These are phyloP conservation scores for Smutsia temminckii DNA, from an alignment of 2,797 vertebrate genomes.

Conservation along the genomic window DNA sequence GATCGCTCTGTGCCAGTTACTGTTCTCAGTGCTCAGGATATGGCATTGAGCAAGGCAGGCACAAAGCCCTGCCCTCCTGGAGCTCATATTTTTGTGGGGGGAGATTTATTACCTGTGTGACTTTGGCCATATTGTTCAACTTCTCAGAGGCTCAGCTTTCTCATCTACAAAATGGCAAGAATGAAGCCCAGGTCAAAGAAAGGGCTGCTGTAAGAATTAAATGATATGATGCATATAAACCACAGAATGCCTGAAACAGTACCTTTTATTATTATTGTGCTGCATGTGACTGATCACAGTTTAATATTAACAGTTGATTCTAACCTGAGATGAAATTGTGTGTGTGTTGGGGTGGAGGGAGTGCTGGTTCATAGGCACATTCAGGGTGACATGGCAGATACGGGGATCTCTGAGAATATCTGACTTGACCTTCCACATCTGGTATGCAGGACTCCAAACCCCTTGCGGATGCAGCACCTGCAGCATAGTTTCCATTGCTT, in stretches of 20 bases:
- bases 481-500: neutral
- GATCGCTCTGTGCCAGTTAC: neutral
- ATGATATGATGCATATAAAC: neutral
- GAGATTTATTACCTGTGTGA: conserved; percentile 5
- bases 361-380: neutral
- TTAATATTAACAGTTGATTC: conserved; percentile 44
- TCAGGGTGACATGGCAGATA: neutral
- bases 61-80: neutral
- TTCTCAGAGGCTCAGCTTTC: neutral
- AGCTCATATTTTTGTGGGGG: neutral
- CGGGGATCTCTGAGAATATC: neutral
- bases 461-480: neutral
- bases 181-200: neutral
- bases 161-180: conserved; percentile 14
- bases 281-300: neutral
- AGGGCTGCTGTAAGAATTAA: conserved; percentile 4
- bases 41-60: neutral
- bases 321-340: conserved; percentile 5
- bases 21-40: neutral
- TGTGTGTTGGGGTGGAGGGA: neutral
- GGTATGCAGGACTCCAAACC: neutral
- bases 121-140: neutral
- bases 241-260: neutral
- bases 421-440: neutral
- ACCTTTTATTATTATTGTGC: conserved; percentile 4